A percentile compares a stretch with the other conserved stretches of the same genome.
Conservation (phyloP, 2,113 vertebrate species). For the Alligator sinensis region DNA sequence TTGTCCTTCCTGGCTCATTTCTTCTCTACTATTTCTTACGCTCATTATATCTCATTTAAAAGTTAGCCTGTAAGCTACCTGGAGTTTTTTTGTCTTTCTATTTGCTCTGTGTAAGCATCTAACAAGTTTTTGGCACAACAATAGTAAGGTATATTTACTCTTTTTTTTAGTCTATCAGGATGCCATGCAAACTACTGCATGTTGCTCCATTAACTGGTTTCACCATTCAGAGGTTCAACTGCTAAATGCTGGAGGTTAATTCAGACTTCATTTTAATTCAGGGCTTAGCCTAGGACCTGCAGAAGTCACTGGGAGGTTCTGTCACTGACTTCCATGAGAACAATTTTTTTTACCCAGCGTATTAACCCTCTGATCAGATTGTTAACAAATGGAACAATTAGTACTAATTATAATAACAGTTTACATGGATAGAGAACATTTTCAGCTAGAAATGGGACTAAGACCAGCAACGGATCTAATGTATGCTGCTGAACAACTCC, state of each 20-base stretch:
- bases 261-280: neutral
- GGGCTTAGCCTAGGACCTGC: neutral
- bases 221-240: neutral
- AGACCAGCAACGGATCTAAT: neutral
- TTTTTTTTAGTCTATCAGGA: neutral
- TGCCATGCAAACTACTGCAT: neutral
- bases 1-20: neutral
- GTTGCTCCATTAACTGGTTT: conserved; percentile 2
- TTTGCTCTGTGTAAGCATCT: neutral
- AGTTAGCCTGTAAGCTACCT: neutral
- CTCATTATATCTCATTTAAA: neutral
- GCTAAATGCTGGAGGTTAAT: neutral
- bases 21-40: neutral
- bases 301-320: neutral
- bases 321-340: neutral
- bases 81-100: neutral
- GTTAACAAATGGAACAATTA: neutral
- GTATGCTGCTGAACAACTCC: neutral
- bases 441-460: neutral
- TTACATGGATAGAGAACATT: neutral
- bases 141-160: neutral
- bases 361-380: neutral
- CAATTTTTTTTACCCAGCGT: too few species aligned
- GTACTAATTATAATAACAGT: neutral
- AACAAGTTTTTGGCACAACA: neutral